Evolutionary conservation across 2,888 invertebrate species (phyloP), one percentile per base, ranked within the genome.

Genomic region (Noctua comes): DNA sequence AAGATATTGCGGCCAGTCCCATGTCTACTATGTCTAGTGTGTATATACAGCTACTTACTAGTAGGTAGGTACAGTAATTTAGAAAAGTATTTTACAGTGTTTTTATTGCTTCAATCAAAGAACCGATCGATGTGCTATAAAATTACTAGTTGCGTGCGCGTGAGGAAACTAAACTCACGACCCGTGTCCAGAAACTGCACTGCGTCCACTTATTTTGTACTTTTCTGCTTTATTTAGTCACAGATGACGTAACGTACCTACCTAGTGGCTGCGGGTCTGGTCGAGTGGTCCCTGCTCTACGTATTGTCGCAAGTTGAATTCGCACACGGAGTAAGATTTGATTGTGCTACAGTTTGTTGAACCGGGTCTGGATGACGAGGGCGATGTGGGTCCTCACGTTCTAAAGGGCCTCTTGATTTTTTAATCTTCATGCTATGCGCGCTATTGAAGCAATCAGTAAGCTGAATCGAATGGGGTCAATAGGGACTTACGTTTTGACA

Each of bases 41-140:
- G 2, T 2, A 21, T 48, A 13, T 40, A 43, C 43, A 46, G 13
- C 46, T 13, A 13, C 6, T 46, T 46, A 16, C 43, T 57, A 71
- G 27, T 68, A 43, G 0, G 1, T n/a, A 40, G 0, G 1, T n/a
- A 40, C n/a, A 54, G 36, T 36, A 11, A 54, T 36, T 18, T 36
- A 36, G 16, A 36, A 36, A n/a, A 18, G n/a, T 36, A 24, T 51
- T 51, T 51, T 24, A 48, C 21, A 59, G 11, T 46, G 62, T 66
- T 73, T n/a, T 73, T 69, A 73, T 68, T 48, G 43, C 21, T 75
- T 46, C 43, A 46, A 46, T 43, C 18, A 57, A 43, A 43, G 36
- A 31, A 70, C 24, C 43, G 18, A 57, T 31, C 31, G 51, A 68
- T 27, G 8, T 21, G 24, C 24, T 51, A 68, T 68, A 54, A 70